Percentiles rank a stretch among this genome's conserved stretches.
Conservation (phyloP, 1,140 invertebrate genomes). For the Zaprionus kolodkinae region DNA sequence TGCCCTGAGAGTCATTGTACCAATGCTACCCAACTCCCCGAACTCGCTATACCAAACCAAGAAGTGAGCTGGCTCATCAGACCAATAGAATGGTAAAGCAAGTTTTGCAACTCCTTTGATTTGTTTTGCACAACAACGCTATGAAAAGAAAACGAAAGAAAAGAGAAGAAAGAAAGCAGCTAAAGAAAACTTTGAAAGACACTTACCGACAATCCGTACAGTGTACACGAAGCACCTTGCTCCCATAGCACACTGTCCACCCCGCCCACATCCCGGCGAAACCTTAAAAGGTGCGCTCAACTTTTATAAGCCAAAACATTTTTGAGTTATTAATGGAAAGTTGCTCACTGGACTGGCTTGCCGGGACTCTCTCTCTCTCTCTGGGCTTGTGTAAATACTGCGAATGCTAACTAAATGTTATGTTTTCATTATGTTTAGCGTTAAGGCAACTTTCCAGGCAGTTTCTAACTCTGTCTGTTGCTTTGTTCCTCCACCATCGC, state of each 20-base stretch:
- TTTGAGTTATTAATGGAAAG: conserved; percentile 82
- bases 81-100: conserved; percentile 50
- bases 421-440: conserved; percentile 78
- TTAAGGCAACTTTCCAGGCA: conserved; percentile 45
- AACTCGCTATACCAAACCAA: neutral
- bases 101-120: conserved; percentile 79
- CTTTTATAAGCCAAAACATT: conserved; percentile 75
- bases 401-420: conserved; percentile 81
- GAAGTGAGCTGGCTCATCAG: conserved; percentile 38
- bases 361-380: neutral
- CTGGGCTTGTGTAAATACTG: conserved; percentile 65
- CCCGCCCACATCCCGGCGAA: neutral
- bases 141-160: conserved; percentile 15
- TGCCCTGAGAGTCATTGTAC: conserved; percentile 61
- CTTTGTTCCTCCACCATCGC: conserved; percentile 4
- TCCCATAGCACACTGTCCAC: too few species aligned
- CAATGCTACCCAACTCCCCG: conserved; percentile 18
- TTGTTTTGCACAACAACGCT: conserved; percentile 70
- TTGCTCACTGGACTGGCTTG: conserved; percentile 26
- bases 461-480: conserved; percentile 33
- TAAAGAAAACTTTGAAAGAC: conserved; percentile 39
- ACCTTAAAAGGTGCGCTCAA: conserved; percentile 50
- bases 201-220: conserved; percentile 21
- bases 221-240: neutral
- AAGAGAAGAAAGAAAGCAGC: neutral